These are phyloP conservation scores for Microctenopoma steveboyesi DNA, from an alignment of 2,797 vertebrate species.

Conservation along the genomic window DNA sequence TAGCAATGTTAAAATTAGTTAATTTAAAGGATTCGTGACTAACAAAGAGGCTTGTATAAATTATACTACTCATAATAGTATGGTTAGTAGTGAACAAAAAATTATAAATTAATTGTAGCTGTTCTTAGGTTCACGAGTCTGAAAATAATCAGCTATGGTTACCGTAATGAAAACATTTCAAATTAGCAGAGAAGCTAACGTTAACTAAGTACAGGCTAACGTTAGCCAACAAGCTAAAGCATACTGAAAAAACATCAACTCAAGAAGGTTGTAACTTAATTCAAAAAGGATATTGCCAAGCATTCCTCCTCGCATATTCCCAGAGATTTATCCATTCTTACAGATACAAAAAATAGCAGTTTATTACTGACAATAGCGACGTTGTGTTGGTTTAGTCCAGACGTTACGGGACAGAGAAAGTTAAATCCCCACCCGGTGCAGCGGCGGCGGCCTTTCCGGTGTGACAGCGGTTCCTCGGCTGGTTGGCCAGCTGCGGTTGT, in stretches of 20 bases:
- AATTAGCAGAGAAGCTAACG: not conserved
- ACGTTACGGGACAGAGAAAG: constrained; percentile 52
- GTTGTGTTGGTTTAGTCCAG: constrained; percentile 33
- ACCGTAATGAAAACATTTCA: not conserved
- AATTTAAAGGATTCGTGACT: not conserved
- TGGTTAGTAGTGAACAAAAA: constrained; percentile 10
- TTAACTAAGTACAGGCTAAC: constrained; percentile 33
- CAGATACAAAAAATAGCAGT: constrained; percentile 30
- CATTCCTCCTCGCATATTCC: constrained; percentile 76
- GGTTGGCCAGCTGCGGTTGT: constrained; percentile 37
- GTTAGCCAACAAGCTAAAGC: constrained; percentile 57
- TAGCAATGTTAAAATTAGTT: not conserved
- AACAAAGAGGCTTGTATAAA: not conserved
- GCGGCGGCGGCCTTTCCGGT: constrained; percentile 71
- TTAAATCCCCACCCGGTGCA: constrained; percentile 70
- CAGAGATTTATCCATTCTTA: constrained; percentile 80
- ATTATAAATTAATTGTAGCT: not conserved
- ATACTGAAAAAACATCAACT: not conserved
- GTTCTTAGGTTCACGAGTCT: not conserved
- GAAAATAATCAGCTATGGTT: not conserved
- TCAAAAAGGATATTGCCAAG: constrained; percentile 85
- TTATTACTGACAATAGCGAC: constrained; percentile 12
- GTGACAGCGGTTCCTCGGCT: constrained; percentile 49
- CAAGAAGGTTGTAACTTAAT: constrained; percentile 17
- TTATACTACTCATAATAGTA: not conserved